Evolutionary conservation across 2,888 invertebrate genomes (phyloP), one percentile per base, ranked within the genome.

Genomic region (Luperina nickerlii): DNA sequence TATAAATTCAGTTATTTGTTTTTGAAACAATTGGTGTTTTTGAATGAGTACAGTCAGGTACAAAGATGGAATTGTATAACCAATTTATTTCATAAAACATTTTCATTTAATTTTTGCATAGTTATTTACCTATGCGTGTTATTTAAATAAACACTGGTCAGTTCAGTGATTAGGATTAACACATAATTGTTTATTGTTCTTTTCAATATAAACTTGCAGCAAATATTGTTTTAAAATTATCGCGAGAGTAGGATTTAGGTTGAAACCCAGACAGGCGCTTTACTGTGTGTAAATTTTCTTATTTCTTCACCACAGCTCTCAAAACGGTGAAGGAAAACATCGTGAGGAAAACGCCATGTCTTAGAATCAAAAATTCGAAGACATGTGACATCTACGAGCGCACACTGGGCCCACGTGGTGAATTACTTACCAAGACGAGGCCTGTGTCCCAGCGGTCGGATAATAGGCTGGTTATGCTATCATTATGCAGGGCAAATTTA

Each of bases 1-100:
- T 68, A 81, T 72, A 71, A 62, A 76, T 85, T 73, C 66, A 54
- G 60, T 73, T 38, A 81, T 85, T 73, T 73, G 27, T 57, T 75
- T 72, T 45, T 8, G 20, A 38, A 63, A 63, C 42, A 65, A 71
- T 73, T 86, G 42, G 0, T 67, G 63, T 57, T 74, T 74, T 76
- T 69, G 24, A 38, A 8, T 24, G 15, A 20, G 76, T 76, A 77
- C 69, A 65, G 63, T 65, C 57, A 83, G 3, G 20, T 11, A 32
- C 6, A 69, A 51, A 5, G 8, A 8, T n/a, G 18, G 2, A 54
- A 60, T 8, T n/a, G n/a, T 13, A 1, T 2, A 27, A 45, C 4
- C 60, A 13, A 32, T n/a, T 51, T 27, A 38, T n/a, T 63, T 24
- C 7, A 6, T 48, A 38, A 48, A 7, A 45, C 0, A 65, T 65